Evolutionary conservation across 2,113 vertebrate species (phyloP), one percentile per base, ranked within the genome.

Genomic region (Tonatia bakeri): DNA sequence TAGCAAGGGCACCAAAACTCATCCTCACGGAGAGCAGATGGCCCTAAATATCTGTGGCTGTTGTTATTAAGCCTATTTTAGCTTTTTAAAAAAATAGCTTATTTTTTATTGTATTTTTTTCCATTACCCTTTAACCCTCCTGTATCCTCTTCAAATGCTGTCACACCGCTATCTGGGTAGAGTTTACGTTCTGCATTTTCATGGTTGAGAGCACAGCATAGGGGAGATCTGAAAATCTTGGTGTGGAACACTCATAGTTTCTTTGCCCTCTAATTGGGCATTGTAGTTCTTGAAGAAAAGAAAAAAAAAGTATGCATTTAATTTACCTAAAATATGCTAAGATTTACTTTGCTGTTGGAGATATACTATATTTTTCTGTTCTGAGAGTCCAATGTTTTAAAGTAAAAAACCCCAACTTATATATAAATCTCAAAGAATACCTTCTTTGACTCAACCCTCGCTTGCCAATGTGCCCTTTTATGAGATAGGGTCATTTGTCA

Each of bases 401-500:
- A 95, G 84, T 81, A 17, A 7, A 95, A 89, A 52, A 54, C 12
- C 22, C 12, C 19, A 31, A 7, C 56, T 50, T 65, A 33, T 38
- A 76, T 8, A 0, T 12, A 59, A 91, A 70, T 91, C 87, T 94
- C 92, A 98, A 98, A 98, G 97, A 98, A 98, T 97, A 97, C 97
- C 97, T 97, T 97, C 98, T 98, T 98, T 98, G 97, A 98, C 97
- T 98, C 96, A 88, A 90, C 96, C 88, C 90, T 11, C 26, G 91
- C 97, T 96, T 98, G 97, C 97, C 96, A 84, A 95, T 94, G 1
- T 98, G 93, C 95, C 96, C 97, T 98, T 98, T 98, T 97, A 93
- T 95, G 89, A 97, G 98, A 98, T 98, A 96, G 96, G 95, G 95
- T 94, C 96, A 98, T 98, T 98, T 98, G 97, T 98, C 97, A 98